These are phyloP conservation scores for Spea hammondii DNA, from an alignment of 2,797 vertebrate species.

Conservation along the genomic window DNA sequence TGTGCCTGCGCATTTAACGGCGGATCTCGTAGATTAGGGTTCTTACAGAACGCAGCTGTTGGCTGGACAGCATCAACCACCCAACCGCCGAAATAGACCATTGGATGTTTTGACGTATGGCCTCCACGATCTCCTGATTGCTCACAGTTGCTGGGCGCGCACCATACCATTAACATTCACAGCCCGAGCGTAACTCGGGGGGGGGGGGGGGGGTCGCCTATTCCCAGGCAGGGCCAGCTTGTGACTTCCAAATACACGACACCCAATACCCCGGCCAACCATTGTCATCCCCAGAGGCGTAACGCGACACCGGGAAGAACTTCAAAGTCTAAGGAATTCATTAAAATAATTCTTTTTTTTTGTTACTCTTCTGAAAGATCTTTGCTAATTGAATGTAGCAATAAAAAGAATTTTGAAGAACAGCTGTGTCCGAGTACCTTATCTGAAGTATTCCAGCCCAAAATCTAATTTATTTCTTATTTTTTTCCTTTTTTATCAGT, in stretches of 20 bases:
- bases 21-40: conserved; percentile 5
- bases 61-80: background rate
- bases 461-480: no score
- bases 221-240: conserved; percentile 19
- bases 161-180: background rate
- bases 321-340: conserved; percentile 33
- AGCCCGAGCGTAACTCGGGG: background rate
- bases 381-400: conserved; percentile 11
- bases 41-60: conserved; percentile 19
- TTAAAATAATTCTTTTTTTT: conserved; percentile 29
- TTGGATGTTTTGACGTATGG: conserved; percentile 32
- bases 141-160: conserved; percentile 20
- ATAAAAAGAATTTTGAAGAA: conserved; percentile 7
- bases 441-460: no score
- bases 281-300: conserved; percentile 1
- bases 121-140: conserved; percentile 17
- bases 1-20: conserved; percentile 10
- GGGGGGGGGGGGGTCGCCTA: background rate
- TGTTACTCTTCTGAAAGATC: conserved; percentile 20
- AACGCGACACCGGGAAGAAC: conserved; percentile 6
- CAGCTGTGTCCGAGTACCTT: background rate
- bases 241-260: background rate
- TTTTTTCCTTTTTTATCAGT: no score
- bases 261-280: background rate
- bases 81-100: background rate